Percentiles rank a stretch among this genome's conserved stretches.
phyloP scores from a whole-genome alignment of 2,888 invertebrate genomes.

The Agriopis leucophaearia region DNA sequence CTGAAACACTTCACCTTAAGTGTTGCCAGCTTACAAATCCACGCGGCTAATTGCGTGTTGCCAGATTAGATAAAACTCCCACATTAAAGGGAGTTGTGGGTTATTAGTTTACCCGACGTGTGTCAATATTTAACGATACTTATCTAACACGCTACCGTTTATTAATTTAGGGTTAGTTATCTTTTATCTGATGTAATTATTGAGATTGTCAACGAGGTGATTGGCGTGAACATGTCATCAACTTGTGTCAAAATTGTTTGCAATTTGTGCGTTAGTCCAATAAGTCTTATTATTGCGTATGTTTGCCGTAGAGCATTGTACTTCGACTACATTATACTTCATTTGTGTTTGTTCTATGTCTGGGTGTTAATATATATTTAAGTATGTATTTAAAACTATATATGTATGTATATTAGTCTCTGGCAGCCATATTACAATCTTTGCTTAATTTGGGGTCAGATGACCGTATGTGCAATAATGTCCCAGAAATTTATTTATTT shows the following conservation, averaged over 20 bases:
- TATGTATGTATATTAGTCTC: too few relatives aligned
- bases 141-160: constrained; percentile 66
- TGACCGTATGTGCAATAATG: too few relatives aligned
- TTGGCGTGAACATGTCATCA: constrained; percentile 10
- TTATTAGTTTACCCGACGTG: constrained; percentile 58
- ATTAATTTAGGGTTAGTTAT: constrained; percentile 64
- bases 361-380: too few relatives aligned
- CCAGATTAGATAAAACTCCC: constrained; percentile 74
- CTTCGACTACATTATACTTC: too few relatives aligned
- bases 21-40: constrained; percentile 68
- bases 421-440: too few relatives aligned
- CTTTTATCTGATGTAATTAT: constrained; percentile 36
- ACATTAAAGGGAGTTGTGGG: constrained; percentile 53
- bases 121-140: constrained; percentile 50
- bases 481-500: too few relatives aligned
- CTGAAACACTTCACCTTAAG: constrained; percentile 54
- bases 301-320: too few relatives aligned
- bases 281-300: too few relatives aligned
- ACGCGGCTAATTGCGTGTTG: constrained; percentile 74
- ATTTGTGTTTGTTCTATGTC: too few relatives aligned
- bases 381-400: too few relatives aligned
- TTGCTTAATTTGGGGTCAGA: too few relatives aligned
- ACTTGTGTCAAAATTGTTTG: constrained; percentile 4
- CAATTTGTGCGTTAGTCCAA: background rate
- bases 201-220: constrained; percentile 23